Evolutionary conservation across 2,113 vertebrate genomes (phyloP), one percentile per base, ranked within the genome.

Genomic region (Malurus elegans): DNA sequence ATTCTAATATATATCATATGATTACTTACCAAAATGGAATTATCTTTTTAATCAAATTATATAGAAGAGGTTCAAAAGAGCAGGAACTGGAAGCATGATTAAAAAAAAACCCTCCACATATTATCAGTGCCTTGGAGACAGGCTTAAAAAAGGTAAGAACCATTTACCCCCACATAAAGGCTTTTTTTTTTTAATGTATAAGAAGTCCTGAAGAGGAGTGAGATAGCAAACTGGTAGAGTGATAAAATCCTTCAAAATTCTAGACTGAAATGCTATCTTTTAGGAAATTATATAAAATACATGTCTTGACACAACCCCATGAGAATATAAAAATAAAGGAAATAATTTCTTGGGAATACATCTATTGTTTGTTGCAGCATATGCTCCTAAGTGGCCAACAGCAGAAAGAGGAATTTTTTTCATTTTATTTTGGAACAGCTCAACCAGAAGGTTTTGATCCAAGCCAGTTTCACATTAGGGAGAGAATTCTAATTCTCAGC

Each of bases 1-100:
- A 56, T 79, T 86, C 54, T 54, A 82, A 90, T 10, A 92, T 6
- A 10, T 61, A 64, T 29, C 24, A 47, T 84, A 78, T 18, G 45
- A 79, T 88, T 86, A 93, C 42, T 51, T 66, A 87, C 50, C 47
- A 85, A 90, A 88, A 62, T 23, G 32, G 47, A 58, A 58, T 76
- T 72, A 70, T 78, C 45, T 91, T 93, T 85, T 79, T 6, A 75
- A 95, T 93, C n/a, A 82, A 91, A 66, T 90, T 11, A 54, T 24
- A 89, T 17, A 76, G 45, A 66, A 79, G 6, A 42, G 23, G 29
- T 44, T 84, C 14, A 65, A 90, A 92, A 76, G 62, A 82, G 44
- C 32, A 91, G 70, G 54, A 85, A 88, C n/a, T 48, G 19, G 36
- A 95, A 84, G 40, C 45, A 60, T 64, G 70, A 76, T 53, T 86